Percentiles rank a stretch among this genome's conserved stretches.
Conservation (phyloP, 2,113 vertebrate genomes). For the Myotis brandtii region DNA sequence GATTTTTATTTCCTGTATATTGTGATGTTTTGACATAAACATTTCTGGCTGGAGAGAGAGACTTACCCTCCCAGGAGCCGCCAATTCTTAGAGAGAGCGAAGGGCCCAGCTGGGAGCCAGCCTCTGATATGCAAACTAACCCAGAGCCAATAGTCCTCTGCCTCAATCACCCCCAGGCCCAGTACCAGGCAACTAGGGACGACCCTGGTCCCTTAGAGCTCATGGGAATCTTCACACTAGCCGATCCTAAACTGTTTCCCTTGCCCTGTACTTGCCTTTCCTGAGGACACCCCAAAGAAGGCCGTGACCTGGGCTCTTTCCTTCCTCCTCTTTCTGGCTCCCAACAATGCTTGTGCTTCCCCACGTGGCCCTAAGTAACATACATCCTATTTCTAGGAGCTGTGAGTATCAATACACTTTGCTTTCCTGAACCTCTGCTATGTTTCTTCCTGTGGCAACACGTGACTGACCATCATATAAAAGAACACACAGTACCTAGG, state of each 20-base stretch:
- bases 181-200: background rate
- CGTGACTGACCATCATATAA: background rate
- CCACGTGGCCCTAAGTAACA: fast-evolving
- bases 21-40: background rate
- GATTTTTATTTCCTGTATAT: background rate
- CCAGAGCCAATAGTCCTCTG: background rate
- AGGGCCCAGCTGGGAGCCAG: background rate
- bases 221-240: background rate
- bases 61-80: background rate
- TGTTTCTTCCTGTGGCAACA: background rate
- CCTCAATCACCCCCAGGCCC: background rate
- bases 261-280: background rate
- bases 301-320: background rate
- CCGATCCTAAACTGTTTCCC: background rate
- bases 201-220: background rate
- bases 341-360: background rate
- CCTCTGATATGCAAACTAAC: background rate
- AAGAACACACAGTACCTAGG: background rate
- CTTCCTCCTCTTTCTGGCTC: background rate
- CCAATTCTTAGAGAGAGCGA: background rate
- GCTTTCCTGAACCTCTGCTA: background rate
- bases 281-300: background rate
- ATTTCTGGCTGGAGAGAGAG: background rate
- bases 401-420: background rate
- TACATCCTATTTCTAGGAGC: background rate